Evolutionary conservation across 2,113 vertebrate species (phyloP), one percentile per base, ranked within the genome.

Genomic region (Saccopteryx leptura): DNA sequence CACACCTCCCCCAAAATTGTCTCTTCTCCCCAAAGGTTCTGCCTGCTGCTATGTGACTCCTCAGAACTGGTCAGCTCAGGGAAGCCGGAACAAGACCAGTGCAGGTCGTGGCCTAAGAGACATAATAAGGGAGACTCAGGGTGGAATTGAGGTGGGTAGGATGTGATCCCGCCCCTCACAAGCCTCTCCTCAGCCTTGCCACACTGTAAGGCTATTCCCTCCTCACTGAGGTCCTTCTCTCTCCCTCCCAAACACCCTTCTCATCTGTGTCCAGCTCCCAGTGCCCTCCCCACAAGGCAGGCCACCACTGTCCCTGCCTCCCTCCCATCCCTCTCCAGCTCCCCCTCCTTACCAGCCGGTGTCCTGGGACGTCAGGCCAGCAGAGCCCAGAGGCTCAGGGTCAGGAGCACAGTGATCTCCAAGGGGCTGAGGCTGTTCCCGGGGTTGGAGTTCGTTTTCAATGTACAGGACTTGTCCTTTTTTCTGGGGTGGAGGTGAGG

Each of bases 401-500:
- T 0, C 72, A 93, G 46, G 4, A 82, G 15, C 17, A 1, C 2
- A 0, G 0, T 0, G 2, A 4, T 0, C 15, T 1, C 0, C 2
- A 5, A 1, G 12, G 26, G 9, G 56, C 18, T 1, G 46, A 33
- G 4, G 31, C 11, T 2, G 21, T 13, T 19, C 3, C 0, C 0
- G 10, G 21, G 24, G 60, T 33, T 84, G 39, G 39, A 39, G 39
- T 39, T 39, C 39, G 39, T 39, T 39, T 39, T 39, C 39, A 39
- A 39, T 39, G 39, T 39, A 39, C 3, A 4, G 15, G 14, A 14
- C 3, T 17, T 68, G 7, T 39, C 39, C 11, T 54, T 2, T 9
- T 10, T 26, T 54, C 95, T 97, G 86, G 15, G 24, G 54, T 23
- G 14, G 12, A 26, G 33, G 78, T 4, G 6, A 21, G 58, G 21